A percentile compares a stretch with the other conserved stretches of the same genome.
These are phyloP conservation scores for Nesogale talazaci DNA, from an alignment of 2,113 vertebrate species.

Conservation along the genomic window DNA sequence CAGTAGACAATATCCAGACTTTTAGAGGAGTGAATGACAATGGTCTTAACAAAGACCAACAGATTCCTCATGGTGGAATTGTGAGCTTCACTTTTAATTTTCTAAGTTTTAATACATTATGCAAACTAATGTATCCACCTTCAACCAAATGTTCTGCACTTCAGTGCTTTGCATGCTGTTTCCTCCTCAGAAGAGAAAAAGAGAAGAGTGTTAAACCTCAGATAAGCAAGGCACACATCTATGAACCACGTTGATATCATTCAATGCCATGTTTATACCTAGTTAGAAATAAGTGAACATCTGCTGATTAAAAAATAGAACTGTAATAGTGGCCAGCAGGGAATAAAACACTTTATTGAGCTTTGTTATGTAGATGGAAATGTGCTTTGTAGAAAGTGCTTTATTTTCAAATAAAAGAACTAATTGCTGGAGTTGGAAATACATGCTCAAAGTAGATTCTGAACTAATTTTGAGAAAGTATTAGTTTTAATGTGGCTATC, in stretches of 20 bases:
- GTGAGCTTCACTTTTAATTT: conserved; percentile 47
- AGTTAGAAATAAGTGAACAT: conserved; percentile 81
- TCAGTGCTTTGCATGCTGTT: conserved; percentile 55
- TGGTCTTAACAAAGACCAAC: not conserved
- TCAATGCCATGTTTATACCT: conserved; percentile 82
- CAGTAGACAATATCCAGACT: conserved; percentile 67
- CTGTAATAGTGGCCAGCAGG: conserved; percentile 80
- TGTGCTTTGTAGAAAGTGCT: conserved; percentile 79
- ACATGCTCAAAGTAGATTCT: conserved; percentile 48
- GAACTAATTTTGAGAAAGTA: conserved; percentile 64
- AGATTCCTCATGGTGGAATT: not conserved
- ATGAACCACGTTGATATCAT: conserved; percentile 74
- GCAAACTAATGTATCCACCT: conserved; percentile 69
- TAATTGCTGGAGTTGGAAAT: conserved; percentile 75
- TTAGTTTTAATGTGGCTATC: conserved; percentile 41
- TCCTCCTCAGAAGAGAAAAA: conserved; percentile 71
- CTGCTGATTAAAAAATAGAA: conserved; percentile 82
- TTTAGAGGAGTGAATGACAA: conserved; percentile 39
- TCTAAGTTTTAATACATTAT: conserved; percentile 70
- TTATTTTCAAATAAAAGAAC: conserved; percentile 83
- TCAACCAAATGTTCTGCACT: conserved; percentile 56
- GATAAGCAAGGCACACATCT: conserved; percentile 67
- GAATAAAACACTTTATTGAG: conserved; percentile 81
- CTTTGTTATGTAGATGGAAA: conserved; percentile 81
- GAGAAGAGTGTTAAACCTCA: conserved; percentile 65